Percentiles rank a stretch among this genome's conserved stretches.
Evolutionary conservation across 2,797 vertebrate species (phyloP).

Genomic region (Characodon lateralis): DNA sequence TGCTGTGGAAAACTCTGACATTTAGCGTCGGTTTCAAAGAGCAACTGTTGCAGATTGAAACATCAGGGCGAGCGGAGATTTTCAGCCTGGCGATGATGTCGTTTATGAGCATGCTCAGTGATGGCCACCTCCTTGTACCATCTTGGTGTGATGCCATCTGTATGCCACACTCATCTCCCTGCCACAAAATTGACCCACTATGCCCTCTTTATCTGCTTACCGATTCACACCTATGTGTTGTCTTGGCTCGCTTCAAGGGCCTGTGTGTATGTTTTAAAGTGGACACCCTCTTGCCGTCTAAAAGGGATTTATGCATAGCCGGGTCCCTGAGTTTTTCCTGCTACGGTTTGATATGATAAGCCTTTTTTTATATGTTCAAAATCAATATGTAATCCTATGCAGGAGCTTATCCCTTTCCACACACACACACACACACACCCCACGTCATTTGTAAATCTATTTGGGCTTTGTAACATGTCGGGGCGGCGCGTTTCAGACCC

Average conservation of each 20-base stretch:
- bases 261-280: conserved; percentile 87
- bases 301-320: conserved; percentile 97
- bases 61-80: neutral
- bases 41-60: neutral
- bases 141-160: conserved; percentile 73
- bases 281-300: conserved; percentile 87
- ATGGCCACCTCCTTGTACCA: conserved; percentile 42
- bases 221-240: conserved; percentile 78
- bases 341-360: conserved; percentile 99
- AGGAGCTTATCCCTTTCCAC: conserved; percentile 96
- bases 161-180: conserved; percentile 83
- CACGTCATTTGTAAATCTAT: conserved; percentile 97
- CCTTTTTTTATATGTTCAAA: conserved; percentile 99
- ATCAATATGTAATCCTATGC: conserved; percentile 99
- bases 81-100: conserved; percentile 2
- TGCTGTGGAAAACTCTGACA: conserved; percentile 2
- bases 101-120: conserved; percentile 54
- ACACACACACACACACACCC: conserved; percentile 83
- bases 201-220: conserved; percentile 82
- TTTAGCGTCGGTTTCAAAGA: neutral
- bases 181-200: conserved; percentile 90
- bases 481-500: conserved; percentile 88
- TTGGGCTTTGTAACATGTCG: conserved; percentile 97
- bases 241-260: conserved; percentile 83
- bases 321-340: conserved; percentile 96